Percentiles rank a stretch among this genome's conserved stretches.
phyloP scores from a whole-genome alignment of 2,113 vertebrate species.

The Atherinomorus stipes region DNA sequence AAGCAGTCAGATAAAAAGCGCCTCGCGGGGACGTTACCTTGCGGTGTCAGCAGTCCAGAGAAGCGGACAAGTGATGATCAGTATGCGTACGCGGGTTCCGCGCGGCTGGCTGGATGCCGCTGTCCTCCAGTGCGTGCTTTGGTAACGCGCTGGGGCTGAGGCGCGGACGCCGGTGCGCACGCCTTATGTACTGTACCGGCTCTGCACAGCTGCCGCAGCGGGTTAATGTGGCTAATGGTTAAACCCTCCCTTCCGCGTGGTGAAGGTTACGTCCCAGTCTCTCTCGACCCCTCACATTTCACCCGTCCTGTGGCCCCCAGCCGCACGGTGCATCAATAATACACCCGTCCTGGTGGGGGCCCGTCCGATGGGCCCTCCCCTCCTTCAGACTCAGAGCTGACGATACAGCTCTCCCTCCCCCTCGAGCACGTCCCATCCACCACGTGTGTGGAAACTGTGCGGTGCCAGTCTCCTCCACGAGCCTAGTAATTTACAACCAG shows the following conservation, averaged over 20 bases:
- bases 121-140: constrained; percentile 36
- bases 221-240: constrained; percentile 76
- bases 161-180: constrained; percentile 67
- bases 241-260: constrained; percentile 63
- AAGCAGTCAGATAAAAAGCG: not conserved
- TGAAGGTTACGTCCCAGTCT: constrained; percentile 52
- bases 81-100: not conserved
- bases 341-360: constrained; percentile 61
- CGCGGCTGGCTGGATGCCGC: constrained; percentile 15
- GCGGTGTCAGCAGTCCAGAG: constrained; percentile 3
- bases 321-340: constrained; percentile 66
- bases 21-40: constrained; percentile 44
- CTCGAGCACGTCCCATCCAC: not conserved
- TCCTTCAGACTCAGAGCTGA: constrained; percentile 25
- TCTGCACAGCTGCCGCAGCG: constrained; percentile 51
- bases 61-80: constrained; percentile 5
- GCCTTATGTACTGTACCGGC: constrained; percentile 74
- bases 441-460: constrained; percentile 11
- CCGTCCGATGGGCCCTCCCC: constrained; percentile 72
- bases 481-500: constrained; percentile 59
- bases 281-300: constrained; percentile 70
- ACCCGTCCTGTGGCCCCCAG: constrained; percentile 63
- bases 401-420: constrained; percentile 11
- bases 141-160: constrained; percentile 54
- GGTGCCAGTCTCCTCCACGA: constrained; percentile 50